These are phyloP conservation scores for Steatocranus sp. DNA, from an alignment of 2,797 vertebrate genomes.

Conservation along the genomic window DNA sequence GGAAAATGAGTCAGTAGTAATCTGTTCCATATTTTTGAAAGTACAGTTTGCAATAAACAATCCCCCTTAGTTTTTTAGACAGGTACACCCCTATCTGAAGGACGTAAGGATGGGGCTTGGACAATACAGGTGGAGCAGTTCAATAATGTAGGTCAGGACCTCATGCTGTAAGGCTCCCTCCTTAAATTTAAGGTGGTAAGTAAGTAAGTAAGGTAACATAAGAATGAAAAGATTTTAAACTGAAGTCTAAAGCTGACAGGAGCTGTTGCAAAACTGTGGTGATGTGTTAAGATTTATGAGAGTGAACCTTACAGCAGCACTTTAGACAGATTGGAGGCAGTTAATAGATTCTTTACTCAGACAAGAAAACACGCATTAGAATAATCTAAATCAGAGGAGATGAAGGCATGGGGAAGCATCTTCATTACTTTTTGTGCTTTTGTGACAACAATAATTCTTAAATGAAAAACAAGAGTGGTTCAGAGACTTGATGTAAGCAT, in stretches of 20 bases:
- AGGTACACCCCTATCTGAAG: neutral
- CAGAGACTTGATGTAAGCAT: neutral
- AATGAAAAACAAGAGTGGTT: neutral
- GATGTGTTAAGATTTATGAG: neutral
- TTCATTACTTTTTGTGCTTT: neutral
- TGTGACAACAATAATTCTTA: neutral
- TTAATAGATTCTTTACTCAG: neutral
- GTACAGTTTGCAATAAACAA: neutral
- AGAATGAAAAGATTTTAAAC: neutral
- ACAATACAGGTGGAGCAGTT: neutral
- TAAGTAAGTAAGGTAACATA: neutral
- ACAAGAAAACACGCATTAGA: rapidly evolving
- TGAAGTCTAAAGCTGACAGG: neutral
- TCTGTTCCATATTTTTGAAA: neutral
- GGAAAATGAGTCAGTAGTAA: neutral
- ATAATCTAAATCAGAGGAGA: neutral
- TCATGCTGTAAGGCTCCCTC: too few relatives aligned
- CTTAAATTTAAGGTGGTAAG: neutral
- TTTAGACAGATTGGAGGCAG: neutral
- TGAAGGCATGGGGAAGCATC: neutral
- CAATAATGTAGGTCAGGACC: neutral
- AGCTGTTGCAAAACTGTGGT: neutral
- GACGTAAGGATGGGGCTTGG: too few relatives aligned
- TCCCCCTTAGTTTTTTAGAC: neutral
- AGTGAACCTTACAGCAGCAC: neutral